A percentile compares a stretch with the other conserved stretches of the same genome.
phyloP scores from a whole-genome alignment of 2,888 invertebrate genomes.

The Polyommatus iphigenia region DNA sequence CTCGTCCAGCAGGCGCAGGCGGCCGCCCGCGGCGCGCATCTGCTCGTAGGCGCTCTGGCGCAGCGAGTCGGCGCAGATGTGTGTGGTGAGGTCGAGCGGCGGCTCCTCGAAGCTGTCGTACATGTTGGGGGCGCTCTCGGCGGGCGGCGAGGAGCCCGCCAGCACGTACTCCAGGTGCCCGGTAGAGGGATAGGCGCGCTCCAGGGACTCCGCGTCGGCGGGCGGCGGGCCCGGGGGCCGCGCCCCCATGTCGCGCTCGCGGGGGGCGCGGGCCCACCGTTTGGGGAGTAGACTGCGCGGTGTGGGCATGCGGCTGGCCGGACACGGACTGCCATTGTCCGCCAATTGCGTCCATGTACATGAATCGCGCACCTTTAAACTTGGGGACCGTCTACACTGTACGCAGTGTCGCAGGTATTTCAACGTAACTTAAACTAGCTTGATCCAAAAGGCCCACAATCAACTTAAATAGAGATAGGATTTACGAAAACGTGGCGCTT shows the following conservation, averaged over 20 bases:
- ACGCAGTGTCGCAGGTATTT: not conserved
- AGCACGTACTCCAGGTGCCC: slow-evolving; percentile 88
- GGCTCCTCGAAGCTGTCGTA: slow-evolving; percentile 90
- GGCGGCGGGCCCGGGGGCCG: slow-evolving; percentile 52
- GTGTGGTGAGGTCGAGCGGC: slow-evolving; percentile 84
- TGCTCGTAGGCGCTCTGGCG: slow-evolving; percentile 87
- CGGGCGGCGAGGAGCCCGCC: slow-evolving; percentile 88
- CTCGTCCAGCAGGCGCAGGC: slow-evolving; percentile 85
- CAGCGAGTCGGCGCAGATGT: slow-evolving; percentile 87
- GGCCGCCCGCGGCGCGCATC: slow-evolving; percentile 85
- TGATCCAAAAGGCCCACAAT: no score
- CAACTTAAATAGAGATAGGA: no score
- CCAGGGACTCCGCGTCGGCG: slow-evolving; percentile 75
- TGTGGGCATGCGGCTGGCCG: slow-evolving; percentile 69
- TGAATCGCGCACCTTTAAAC: slow-evolving; percentile 58
- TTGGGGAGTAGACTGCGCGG: slow-evolving; percentile 64
- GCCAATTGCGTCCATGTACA: slow-evolving; percentile 58
- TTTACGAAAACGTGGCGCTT: no score
- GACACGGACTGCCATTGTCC: slow-evolving; percentile 61
- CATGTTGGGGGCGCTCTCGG: slow-evolving; percentile 89
- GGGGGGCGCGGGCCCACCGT: slow-evolving; percentile 59
- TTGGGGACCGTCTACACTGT: slow-evolving; percentile 42
- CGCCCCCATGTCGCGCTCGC: slow-evolving; percentile 51
- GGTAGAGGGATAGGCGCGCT: slow-evolving; percentile 84
- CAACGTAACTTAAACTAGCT: no score